Base-by-base conservation (phyloP, 2,888 invertebrate genomes). In the Dastarcus helophoroides region DNA sequence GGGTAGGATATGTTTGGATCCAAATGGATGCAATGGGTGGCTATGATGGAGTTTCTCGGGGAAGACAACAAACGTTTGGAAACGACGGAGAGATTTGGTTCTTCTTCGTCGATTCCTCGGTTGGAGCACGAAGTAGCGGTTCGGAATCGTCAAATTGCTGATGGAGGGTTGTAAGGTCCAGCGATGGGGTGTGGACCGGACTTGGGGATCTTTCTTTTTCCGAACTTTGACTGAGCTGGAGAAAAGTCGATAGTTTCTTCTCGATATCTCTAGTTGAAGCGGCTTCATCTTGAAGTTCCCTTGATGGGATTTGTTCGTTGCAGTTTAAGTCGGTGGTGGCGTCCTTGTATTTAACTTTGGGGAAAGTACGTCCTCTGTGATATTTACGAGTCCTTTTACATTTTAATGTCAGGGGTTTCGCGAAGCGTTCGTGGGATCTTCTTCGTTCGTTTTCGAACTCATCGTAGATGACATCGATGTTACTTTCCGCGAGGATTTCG, bases 381-480 rank as follows among this genome's bases (percentile, higher is more conserved):
- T n/a, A n/a, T 29, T 25, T 32, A 11, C 22, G 29, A 26, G 37
- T 39, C 27, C 63, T 59, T 31, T 72, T 67, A 11, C 68, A 71
- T 26, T 71, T 67, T 3, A 71, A 67, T 8, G 68, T 67, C 8
- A 74, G 60, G 3, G 73, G 68, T 38, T 73, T 64, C 42, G 77
- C 67, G 54, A 79, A 72, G 29, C 76, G 62, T 50, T 78, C 77
- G 45, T 68, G 71, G 41, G 69, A 72, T 39, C 77, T 64, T 7
- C 76, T 58, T 30, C 68, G 63, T 46, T 78, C 77, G 32, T 74
- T 69, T 46, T 77, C 76, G 45, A 68, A 66, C 33, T 75, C 74
- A 41, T 67, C 67, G 33, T 68, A 67, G 29, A 61, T 58, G 40
- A 60, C 43, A 25, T 39, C 35, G 19, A 29, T 10, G 19, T 34